Evolutionary conservation across 2,797 vertebrate species (phyloP).

Genomic region (Hyperoplus lanceolatus): DNA sequence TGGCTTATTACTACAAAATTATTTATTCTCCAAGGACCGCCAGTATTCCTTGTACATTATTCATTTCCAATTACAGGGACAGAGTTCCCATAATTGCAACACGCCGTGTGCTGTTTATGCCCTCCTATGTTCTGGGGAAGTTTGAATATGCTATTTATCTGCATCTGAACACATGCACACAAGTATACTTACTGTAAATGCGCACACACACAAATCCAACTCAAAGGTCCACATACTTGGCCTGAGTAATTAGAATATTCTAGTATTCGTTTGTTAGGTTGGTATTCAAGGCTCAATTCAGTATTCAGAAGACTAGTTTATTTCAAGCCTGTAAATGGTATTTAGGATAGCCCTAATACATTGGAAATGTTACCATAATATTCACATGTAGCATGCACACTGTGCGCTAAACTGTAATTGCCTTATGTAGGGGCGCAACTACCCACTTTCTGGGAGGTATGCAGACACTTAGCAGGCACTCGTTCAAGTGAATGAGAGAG

Average conservation of each 20-base stretch:
- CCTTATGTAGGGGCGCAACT: background rate
- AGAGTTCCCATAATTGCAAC: conserved; percentile 30
- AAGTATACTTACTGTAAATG: background rate
- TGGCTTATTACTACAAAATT: conserved; percentile 12
- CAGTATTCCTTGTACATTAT: conserved; percentile 43
- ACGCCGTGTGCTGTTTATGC: conserved; percentile 14
- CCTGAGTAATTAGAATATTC: no score
- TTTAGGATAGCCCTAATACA: background rate
- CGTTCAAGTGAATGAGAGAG: no score
- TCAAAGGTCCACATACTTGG: background rate
- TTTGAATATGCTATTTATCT: conserved; percentile 28
- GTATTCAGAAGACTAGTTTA: no score
- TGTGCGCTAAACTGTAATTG: conserved; percentile 25
- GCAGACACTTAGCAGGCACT: no score
- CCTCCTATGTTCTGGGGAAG: conserved; percentile 19
- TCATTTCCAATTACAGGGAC: conserved; percentile 45
- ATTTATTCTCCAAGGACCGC: conserved; percentile 22
- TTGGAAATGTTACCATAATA: conserved; percentile 1
- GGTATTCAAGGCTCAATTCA: no score
- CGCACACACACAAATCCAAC: conserved; percentile 8
- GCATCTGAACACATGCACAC: background rate
- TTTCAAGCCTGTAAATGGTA: no score
- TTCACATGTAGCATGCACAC: conserved; percentile 20
- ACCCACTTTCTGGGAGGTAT: no score
- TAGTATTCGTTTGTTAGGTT: no score